Conservation (phyloP, 2,888 invertebrate genomes). For the Cephalotes varians region DNA sequence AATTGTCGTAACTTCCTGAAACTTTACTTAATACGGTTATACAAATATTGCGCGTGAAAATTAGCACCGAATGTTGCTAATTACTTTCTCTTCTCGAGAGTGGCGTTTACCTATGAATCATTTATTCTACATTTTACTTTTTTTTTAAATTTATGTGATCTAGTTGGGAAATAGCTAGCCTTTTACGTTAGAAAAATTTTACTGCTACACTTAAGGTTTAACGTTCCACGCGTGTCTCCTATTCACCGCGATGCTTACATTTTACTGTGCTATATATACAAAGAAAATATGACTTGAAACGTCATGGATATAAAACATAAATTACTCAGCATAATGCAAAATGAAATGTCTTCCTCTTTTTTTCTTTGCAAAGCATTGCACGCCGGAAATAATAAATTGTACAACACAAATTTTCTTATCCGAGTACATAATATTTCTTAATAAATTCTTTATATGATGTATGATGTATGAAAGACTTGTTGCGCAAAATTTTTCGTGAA, state of each 20-base stretch:
- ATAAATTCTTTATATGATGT: constrained; percentile 15
- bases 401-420: neutral
- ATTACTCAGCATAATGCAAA: constrained; percentile 20
- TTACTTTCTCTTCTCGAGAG: neutral
- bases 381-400: constrained; percentile 13
- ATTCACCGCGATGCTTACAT: constrained; percentile 15
- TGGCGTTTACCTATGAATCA: neutral
- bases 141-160: constrained; percentile 35
- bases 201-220: constrained; percentile 43
- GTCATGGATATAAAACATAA: constrained; percentile 27
- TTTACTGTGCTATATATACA: constrained; percentile 3
- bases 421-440: neutral
- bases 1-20: neutral
- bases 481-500: neutral
- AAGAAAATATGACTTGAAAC: constrained; percentile 25
- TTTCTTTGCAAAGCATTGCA: neutral
- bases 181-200: constrained; percentile 40
- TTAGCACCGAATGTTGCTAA: constrained; percentile 1
- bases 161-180: neutral
- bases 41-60: constrained; percentile 4
- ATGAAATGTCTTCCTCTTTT: neutral
- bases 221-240: constrained; percentile 8
- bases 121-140: constrained; percentile 14
- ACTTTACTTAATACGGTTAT: constrained; percentile 21
- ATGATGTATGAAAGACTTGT: constrained; percentile 36